Evolutionary conservation across 2,113 vertebrate genomes (phyloP).

Genomic region (Pelmatolapia mariae): DNA sequence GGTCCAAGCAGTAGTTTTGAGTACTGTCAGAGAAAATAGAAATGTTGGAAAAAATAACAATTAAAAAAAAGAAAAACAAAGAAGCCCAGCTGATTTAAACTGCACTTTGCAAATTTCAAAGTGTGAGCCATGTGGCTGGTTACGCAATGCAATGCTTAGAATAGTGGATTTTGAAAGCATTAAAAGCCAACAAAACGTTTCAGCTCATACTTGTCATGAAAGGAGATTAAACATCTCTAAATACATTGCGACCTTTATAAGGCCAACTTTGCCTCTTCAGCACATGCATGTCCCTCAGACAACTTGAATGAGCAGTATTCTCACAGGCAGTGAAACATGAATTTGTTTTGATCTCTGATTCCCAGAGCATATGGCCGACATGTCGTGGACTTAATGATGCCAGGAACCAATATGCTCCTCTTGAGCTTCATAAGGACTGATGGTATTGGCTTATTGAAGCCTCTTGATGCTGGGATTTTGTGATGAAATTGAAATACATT

Average conservation of each 20-base stretch:
- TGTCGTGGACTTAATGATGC: not conserved
- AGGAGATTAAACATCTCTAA: not conserved
- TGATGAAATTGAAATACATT: not conserved
- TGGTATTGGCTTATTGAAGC: not conserved
- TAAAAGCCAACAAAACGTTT: not conserved
- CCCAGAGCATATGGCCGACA: not conserved
- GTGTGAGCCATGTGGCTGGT: not conserved
- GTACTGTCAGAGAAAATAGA: not conserved
- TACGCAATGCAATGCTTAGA: not conserved
- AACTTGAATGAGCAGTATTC: not conserved
- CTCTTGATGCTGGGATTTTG: not conserved
- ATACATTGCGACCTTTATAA: not conserved
- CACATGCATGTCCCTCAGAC: not conserved
- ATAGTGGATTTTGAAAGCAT: not conserved
- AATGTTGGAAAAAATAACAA: not conserved
- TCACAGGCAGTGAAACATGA: not conserved
- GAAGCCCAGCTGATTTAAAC: not conserved
- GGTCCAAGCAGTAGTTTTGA: not conserved
- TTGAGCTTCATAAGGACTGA: not conserved
- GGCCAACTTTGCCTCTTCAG: not conserved
- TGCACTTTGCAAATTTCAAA: not conserved
- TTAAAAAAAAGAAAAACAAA: not conserved
- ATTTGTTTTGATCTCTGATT: not conserved
- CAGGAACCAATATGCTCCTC: not conserved
- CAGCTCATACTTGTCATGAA: not conserved